Evolutionary conservation across 2,797 vertebrate genomes (phyloP), one percentile per base, ranked within the genome.

Genomic region (Dendrocincla tyrannina): DNA sequence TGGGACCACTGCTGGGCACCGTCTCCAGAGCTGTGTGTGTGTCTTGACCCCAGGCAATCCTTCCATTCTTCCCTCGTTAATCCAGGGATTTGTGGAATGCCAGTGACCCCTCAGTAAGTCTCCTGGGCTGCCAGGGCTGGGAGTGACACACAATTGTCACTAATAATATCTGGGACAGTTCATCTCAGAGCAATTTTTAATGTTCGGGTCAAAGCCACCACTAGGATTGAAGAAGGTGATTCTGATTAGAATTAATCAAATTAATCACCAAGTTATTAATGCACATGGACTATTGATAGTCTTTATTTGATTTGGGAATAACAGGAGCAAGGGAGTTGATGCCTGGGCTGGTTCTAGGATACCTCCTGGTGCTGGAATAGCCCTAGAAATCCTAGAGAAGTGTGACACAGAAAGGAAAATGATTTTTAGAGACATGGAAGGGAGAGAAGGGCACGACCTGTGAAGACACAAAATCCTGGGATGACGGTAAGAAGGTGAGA

Each of bases 261-360:
- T 80, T 44, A 42, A 63, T 70, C 37, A 3, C 33, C 4, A 11
- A 46, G 41, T 10, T 33, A 30, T 19, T 50, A 15, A 9, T 1
- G 33, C 32, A 13, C 2, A 5, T 9, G 32, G n/a, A 3, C 24
- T 23, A 4, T 13, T n/a, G 17, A 3, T 17, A 0, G 4, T 19
- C 44, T 59, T 33, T 7, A 5, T 32, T 56, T 41, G 6, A 6
- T 32, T 52, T 44, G 41, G 28, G 50, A 60, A 28, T 3, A 67
- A 63, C 42, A 49, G 88, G 37, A 79, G 33, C 22, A 23, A n/a
- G 28, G 70, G 68, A 49, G 35, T 14, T 35, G 24, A 22, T 52
- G 46, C 30, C 33, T 64, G 30, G 69, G 50, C 55, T 74, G 47
- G 74, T 35, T 55, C 58, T 49, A 9, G 83, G 42, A 32, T 17